phyloP scores from a whole-genome alignment of 2,113 vertebrate genomes.

The Sylvietta virens region DNA sequence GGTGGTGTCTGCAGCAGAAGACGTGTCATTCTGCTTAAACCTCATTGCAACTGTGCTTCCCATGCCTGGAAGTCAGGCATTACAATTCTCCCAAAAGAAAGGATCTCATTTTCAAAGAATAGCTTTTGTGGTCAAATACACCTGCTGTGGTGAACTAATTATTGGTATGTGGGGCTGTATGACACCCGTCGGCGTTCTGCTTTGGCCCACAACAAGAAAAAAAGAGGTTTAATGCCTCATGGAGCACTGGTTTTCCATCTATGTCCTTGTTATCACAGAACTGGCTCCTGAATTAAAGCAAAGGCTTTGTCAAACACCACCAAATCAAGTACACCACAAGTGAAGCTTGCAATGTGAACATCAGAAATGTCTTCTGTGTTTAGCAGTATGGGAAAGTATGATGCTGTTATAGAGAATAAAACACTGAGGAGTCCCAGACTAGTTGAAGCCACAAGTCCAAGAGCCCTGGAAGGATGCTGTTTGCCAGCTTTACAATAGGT shows the following conservation, averaged over 20 bases:
- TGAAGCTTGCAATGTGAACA: background rate
- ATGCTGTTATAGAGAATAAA: background rate
- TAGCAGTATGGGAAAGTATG: background rate
- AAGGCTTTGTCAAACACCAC: background rate
- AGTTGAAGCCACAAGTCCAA: conserved; percentile 22
- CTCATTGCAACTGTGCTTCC: background rate
- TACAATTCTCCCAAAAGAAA: background rate
- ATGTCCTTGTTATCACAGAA: background rate
- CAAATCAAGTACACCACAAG: background rate
- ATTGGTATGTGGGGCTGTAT: background rate
- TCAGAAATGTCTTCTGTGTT: background rate
- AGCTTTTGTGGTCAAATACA: background rate
- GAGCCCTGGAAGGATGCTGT: conserved; percentile 31
- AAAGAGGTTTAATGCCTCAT: background rate
- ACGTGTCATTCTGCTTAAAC: background rate
- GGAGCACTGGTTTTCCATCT: background rate
- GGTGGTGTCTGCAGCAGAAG: background rate
- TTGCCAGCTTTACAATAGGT: conserved; percentile 47
- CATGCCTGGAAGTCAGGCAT: background rate
- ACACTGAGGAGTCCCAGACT: background rate
- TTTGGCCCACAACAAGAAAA: conserved; percentile 5
- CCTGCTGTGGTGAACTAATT: conserved; percentile 19
- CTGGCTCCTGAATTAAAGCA: background rate
- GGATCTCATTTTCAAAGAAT: background rate
- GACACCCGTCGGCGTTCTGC: background rate